Base-by-base conservation (phyloP, 2,113 vertebrate genomes). In the Galemys pyrenaicus region DNA sequence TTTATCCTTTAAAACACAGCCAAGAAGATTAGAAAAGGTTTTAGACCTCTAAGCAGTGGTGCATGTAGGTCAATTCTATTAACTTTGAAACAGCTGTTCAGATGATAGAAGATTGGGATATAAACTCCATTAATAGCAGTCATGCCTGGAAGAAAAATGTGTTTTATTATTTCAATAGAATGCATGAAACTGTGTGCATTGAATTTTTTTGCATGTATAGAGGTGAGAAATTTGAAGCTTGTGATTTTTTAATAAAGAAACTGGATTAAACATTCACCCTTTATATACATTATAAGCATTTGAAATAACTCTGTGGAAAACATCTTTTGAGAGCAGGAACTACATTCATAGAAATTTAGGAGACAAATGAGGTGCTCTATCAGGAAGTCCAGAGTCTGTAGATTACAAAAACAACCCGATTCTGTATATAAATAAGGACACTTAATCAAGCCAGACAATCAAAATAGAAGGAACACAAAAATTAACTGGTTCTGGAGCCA, bases 201-300 rank as follows among this genome's bases (percentile, higher is more conserved):
- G 73, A 62, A 3, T 26, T 80, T 44, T 87, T 68, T 84, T 82
- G 12, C 30, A 15, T 68, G 20, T 70, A 80, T 58, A 41, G 17
- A 92, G 92, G 37, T 35, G 54, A 75, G 77, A 94, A n/a, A 80
- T 84, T 92, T 90, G 94, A 58, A 92, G 39, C 51, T 67, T 79
- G 73, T 87, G 37, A 20, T 65, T 96, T 70, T 91, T 71, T 95
- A 94, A 92, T 83, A 86, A 71, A 77, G 39, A 80, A 92, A 92
- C 70, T 82, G 54, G 49, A 78, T 96, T 93, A 93, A 94, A 30
- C 62, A 81, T 87, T 92, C 37, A 80, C 58, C 37, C 9, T 71
- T 92, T 74, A 39, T 24, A 41, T 67, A 86, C 92, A 90, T 94
- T 92, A 92, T 54, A 82, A 89, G 37, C 83, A 70, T 67, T 56